These are phyloP conservation scores for Colletes latitarsis DNA, from an alignment of 1,140 invertebrate genomes.

Conservation along the genomic window DNA sequence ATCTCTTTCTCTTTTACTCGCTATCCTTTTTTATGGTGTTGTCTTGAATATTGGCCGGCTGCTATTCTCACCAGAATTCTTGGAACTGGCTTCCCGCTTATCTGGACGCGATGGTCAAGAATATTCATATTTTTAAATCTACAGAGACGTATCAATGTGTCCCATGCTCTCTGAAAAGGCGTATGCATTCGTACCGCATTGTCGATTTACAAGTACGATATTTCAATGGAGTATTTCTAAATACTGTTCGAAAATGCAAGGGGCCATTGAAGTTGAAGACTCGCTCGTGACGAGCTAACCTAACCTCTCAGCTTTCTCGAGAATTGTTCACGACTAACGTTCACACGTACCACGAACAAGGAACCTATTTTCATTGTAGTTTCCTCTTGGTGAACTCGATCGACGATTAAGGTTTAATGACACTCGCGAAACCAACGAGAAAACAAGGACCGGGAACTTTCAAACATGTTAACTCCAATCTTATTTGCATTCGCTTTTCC, in stretches of 20 bases:
- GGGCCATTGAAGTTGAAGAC: conserved; percentile 15
- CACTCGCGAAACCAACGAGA: conserved; percentile 39
- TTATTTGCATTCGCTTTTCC: not conserved
- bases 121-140: too few relatives aligned
- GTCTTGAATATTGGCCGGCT: too few relatives aligned
- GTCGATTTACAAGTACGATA: not conserved
- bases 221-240: not conserved
- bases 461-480: not conserved
- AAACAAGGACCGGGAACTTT: conserved; percentile 21
- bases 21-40: too few relatives aligned
- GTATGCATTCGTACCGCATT: too few relatives aligned
- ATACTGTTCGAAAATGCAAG: too few relatives aligned
- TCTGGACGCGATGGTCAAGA: too few relatives aligned
- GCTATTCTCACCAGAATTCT: too few relatives aligned
- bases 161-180: too few relatives aligned
- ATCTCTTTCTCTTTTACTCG: too few relatives aligned
- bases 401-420: conserved; percentile 59
- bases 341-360: conserved; percentile 37
- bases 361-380: conserved; percentile 37
- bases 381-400: conserved; percentile 51
- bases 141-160: too few relatives aligned
- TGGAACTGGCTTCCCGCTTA: too few relatives aligned
- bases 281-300: not conserved
- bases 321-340: conserved; percentile 26
- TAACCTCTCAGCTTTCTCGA: conserved; percentile 28